Base-by-base conservation (phyloP, 2,113 vertebrate species). In the Serilophus lunatus region DNA sequence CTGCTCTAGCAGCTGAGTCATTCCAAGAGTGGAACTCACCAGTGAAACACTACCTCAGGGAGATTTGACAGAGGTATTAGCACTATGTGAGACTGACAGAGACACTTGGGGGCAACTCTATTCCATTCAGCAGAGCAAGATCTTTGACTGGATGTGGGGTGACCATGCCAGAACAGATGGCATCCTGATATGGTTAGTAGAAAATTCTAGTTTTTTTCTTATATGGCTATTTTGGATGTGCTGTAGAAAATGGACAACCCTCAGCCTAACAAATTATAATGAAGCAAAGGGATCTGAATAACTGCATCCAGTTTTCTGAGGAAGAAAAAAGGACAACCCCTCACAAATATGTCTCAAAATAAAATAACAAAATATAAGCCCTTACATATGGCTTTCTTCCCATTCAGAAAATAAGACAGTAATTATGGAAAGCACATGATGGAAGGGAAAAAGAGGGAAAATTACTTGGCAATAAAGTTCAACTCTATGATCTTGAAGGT, bases 401-500 rank as follows among this genome's bases (percentile, higher is more conserved):
- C 7, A 59, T 53, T 38, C 69, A 68, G 53, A 76, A 69, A 82
- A 54, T 13, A 65, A 47, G 12, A 29, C 25, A 29, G 15, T 18
- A 47, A 45, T 61, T 82, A 75, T 22, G 24, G 53, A 68, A 47
- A 53, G 51, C 54, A 76, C 4, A 2, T 13, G 17, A 69, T 18
- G 17, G 28, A 76, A 49, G 40, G n/a, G 14, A 51, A 25, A 66
- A 35, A 45, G 12, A 86, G 7, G 22, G 33, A 76, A 71, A 81
- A 19, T 44, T 26, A 50, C 28, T 68, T 22, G 5, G 10, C 33
- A 84, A 61, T n/a, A 3, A 61, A 13, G 17, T 31, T 61, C 38
- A 29, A 54, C 11, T 69, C 4, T 0, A 6, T 24, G 42, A 31
- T 68, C 54, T 68, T 47, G 29, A 54, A 54, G 0, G 0, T 18